phyloP scores from a whole-genome alignment of 2,797 vertebrate genomes.

The Florisuga fusca region DNA sequence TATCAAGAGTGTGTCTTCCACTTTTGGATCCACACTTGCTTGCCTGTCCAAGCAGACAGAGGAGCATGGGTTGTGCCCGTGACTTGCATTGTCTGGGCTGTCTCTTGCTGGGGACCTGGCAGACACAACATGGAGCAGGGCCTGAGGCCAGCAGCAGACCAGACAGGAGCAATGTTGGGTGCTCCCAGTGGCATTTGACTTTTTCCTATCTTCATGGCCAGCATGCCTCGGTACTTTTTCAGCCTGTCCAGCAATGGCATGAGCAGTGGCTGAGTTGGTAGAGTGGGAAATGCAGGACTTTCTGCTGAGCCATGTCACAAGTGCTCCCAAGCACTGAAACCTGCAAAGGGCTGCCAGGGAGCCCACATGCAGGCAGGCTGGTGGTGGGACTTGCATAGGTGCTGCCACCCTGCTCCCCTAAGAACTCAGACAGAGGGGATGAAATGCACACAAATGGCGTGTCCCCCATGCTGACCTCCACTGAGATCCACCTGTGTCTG shows the following conservation, averaged over 20 bases:
- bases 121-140: neutral
- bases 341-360: neutral
- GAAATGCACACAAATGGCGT: neutral
- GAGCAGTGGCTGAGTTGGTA: neutral
- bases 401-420: neutral
- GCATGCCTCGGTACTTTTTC: neutral
- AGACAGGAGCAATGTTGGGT: neutral
- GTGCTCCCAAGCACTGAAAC: neutral
- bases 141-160: neutral
- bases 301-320: neutral
- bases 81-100: neutral
- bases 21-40: neutral
- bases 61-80: accelerated
- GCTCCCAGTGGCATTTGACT: accelerated
- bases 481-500: neutral
- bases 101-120: neutral
- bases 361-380: neutral
- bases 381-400: neutral
- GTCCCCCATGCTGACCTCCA: neutral
- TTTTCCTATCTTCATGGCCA: neutral
- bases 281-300: neutral
- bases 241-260: neutral
- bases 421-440: neutral
- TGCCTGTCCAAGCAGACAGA: accelerated
- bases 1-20: accelerated